Conservation (phyloP, 2,888 invertebrate species). For the Geotrupes spiniger region DNA sequence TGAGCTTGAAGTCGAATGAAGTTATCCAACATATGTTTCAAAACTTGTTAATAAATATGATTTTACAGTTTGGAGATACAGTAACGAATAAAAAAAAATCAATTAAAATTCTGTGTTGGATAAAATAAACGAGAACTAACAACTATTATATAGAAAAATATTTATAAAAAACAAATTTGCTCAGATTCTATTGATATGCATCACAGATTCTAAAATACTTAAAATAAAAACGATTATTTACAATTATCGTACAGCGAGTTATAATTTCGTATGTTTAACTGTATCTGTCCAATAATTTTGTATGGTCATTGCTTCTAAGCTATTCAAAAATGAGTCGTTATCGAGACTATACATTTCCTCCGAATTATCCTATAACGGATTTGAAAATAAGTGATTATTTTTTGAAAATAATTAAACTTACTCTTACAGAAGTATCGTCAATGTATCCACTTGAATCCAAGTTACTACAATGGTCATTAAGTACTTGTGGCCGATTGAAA, state of each 20-base stretch:
- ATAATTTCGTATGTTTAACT: conserved; percentile 86
- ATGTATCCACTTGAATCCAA: conserved; percentile 85
- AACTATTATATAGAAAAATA: conserved; percentile 3
- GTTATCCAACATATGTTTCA: no score
- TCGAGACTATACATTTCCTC: conserved; percentile 94
- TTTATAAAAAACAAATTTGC: conserved; percentile 3
- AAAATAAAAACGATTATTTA: conserved; percentile 9
- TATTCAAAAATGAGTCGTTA: conserved; percentile 91
- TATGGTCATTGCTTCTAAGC: conserved; percentile 90
- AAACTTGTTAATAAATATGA: no score
- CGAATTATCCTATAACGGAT: conserved; percentile 74
- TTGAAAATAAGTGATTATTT: conserved; percentile 10
- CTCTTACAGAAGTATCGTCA: conserved; percentile 82
- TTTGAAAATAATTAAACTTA: conserved; percentile 49
- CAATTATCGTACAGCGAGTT: conserved; percentile 40
- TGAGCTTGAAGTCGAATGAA: no score
- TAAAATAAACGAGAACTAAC: no score
- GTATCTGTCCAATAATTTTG: conserved; percentile 93
- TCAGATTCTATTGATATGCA: conserved; percentile 43
- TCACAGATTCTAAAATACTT: conserved; percentile 50
- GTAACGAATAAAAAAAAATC: no score
- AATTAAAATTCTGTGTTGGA: no score
- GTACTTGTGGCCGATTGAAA: conserved; percentile 78
- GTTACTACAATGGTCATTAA: conserved; percentile 79
- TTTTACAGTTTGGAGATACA: no score